Evolutionary conservation across 2,113 vertebrate genomes (phyloP), one percentile per base, ranked within the genome.

Genomic region (Suricata suricatta): DNA sequence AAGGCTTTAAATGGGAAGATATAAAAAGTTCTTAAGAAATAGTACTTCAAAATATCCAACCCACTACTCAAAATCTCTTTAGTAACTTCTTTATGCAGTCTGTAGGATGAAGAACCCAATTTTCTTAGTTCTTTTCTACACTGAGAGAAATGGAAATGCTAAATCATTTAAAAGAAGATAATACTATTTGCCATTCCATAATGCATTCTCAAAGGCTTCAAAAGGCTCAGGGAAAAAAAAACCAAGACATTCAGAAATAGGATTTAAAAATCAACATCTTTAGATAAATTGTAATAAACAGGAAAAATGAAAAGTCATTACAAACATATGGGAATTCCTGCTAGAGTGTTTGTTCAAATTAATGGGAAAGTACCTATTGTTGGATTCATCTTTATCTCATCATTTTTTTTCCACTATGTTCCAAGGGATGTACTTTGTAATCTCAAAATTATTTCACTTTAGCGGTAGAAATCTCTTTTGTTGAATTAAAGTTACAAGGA

Each of bases 231-330:
- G 25, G 38, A 89, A 92, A 72, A 92, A 72, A 72, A 94, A 89
- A 95, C 29, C 13, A 35, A 90, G 38, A 90, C 66, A 76, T 68
- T 88, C 60, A 52, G 69, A 96, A 95, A 86, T 6, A 95, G 68
- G 54, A 60, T 11, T 96, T 95, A 50, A 96, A 95, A 97, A 80
- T 41, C 85, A 97, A 95, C 72, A 96, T 92, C 74, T 95, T 97
- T 60, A 87, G 47, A 92, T 88, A 97, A 91, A 93, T 89, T 93
- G 2, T 52, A 96, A 97, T 95, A 91, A 97, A 84, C 0, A 68
- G 7, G 44, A 92, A 91, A 93, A 97, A 92, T 64, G 77, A 90
- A 98, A 98, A 92, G 38, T 60, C 88, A 90, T 94, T 95, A 84
- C 3, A 88, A 79, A 31, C 79, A 38, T 38, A 60, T 93, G 14